Percentiles rank a stretch among this genome's conserved stretches.
Evolutionary conservation across 1,140 invertebrate genomes (phyloP).

Genomic region (Anthonomus grandis): DNA sequence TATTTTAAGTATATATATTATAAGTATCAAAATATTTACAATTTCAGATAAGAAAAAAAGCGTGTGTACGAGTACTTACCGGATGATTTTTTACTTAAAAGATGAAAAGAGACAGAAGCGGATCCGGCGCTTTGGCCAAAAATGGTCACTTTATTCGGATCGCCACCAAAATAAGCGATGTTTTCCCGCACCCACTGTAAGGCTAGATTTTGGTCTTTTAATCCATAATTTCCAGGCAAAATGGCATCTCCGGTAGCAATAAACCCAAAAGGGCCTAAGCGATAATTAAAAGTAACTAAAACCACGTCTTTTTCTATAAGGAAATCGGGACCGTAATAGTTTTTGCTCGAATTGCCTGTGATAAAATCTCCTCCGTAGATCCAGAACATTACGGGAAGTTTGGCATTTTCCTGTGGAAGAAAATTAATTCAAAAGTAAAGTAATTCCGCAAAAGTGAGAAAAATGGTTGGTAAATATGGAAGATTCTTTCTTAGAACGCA

Average conservation of each 20-base stretch:
- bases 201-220: constrained; percentile 14
- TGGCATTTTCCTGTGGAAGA: too few species aligned
- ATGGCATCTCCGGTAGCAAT: constrained; percentile 6
- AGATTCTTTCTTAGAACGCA: too few species aligned
- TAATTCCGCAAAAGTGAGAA: too few species aligned
- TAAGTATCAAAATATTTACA: too few species aligned
- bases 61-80: too few species aligned
- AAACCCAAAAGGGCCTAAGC: constrained; percentile 60
- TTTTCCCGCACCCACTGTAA: constrained; percentile 4
- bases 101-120: not conserved
- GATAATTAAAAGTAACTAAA: constrained; percentile 68
- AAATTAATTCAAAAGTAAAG: too few species aligned
- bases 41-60: too few species aligned
- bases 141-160: constrained; percentile 5
- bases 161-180: constrained; percentile 2
- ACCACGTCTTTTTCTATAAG: constrained; percentile 61
- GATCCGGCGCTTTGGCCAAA: constrained; percentile 11
- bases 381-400: constrained; percentile 71
- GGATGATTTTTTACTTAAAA: constrained; percentile 2
- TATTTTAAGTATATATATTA: too few species aligned
- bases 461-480: too few species aligned
- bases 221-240: constrained; percentile 3
- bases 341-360: constrained; percentile 58
- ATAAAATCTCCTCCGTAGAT: constrained; percentile 72
- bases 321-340: constrained; percentile 62